Base-by-base conservation (phyloP, 2,113 vertebrate species). In the Zootoca vivipara region DNA sequence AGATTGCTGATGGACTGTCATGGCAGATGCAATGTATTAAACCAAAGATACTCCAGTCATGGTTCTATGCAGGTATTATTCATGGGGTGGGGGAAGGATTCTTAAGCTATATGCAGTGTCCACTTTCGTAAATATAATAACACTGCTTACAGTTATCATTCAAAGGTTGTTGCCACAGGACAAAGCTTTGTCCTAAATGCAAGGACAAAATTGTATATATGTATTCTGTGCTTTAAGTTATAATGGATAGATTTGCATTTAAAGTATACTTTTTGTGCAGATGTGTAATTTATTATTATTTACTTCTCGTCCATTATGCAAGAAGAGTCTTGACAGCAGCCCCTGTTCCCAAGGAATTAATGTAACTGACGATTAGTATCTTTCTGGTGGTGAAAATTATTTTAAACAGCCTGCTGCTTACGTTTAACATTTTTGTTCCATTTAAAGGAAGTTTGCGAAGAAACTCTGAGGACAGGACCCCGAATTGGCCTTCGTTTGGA, bases 391-490 rank as follows among this genome's bases (percentile, higher is more conserved):
- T 0, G 0, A 74, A 72, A 85, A 72, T 28, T 10, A 80, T 30
- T 38, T 73, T 15, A 67, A 69, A 42, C 56, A 58, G 42, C 33
- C 69, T 86, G 1, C 1, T 0, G 15, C 20, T 16, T 64, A 42
- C 13, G 0, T 88, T 52, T 89, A 93, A 89, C 84, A 52, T 75
- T 67, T 95, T 30, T 94, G 75, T 80, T 96, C 94, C 89, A 87
- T 93, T 94, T 95, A 78, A 96, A 99, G 98, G 97, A 95, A 30
- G 98, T 99, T 85, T 99, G 99, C 95, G 97, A 99, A 95, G 98
- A 98, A 95, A 93, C 97, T 13, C 92, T 96, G 62, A 95, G 89
- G 74, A 92, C 92, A 0, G 97, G 98, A 83, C 96, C 97, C 86
- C 94, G 83, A 62, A 96, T 89, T 83, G 98, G 98, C 86, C 97